phyloP scores from a whole-genome alignment of 2,888 invertebrate species.

The Scaptomyza cyrtandrae region DNA sequence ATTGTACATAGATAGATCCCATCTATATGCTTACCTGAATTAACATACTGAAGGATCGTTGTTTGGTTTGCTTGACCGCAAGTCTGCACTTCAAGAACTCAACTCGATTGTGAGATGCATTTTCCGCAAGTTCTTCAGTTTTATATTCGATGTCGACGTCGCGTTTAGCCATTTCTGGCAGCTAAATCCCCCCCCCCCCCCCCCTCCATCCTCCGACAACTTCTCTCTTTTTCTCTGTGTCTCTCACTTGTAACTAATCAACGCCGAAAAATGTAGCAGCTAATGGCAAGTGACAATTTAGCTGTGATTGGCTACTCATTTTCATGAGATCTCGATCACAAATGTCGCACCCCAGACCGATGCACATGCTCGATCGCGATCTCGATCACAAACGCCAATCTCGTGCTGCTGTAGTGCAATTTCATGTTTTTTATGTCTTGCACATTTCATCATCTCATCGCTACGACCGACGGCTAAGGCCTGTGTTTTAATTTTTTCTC shows the following conservation, averaged over 20 bases:
- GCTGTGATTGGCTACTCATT: slow-evolving; percentile 62
- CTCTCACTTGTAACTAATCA: slow-evolving; percentile 6
- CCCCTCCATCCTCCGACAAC: slow-evolving; percentile 1
- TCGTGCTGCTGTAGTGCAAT: slow-evolving; percentile 49
- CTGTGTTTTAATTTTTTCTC: slow-evolving; percentile 52
- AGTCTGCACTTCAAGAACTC: slow-evolving; percentile 83
- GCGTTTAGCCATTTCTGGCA: slow-evolving; percentile 39
- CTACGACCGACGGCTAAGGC: too few species aligned
- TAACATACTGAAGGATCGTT: slow-evolving; percentile 75
- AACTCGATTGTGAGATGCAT: slow-evolving; percentile 83
- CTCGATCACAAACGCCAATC: slow-evolving; percentile 15
- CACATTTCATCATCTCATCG: slow-evolving; percentile 68
- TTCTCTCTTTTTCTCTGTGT: neutral
- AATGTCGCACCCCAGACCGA: slow-evolving; percentile 22
- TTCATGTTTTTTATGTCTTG: slow-evolving; percentile 61
- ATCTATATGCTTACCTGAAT: slow-evolving; percentile 77
- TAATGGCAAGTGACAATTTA: slow-evolving; percentile 75
- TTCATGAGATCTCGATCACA: slow-evolving; percentile 26
- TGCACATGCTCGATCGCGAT: slow-evolving; percentile 32
- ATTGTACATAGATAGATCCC: neutral
- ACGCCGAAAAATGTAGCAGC: slow-evolving; percentile 40
- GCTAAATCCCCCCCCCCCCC: slow-evolving; percentile 8
- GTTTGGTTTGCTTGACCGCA: slow-evolving; percentile 20
- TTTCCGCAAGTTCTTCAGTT: slow-evolving; percentile 81
- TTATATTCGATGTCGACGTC: slow-evolving; percentile 75